phyloP scores from a whole-genome alignment of 2,888 invertebrate genomes.

The Colletes collaris region DNA sequence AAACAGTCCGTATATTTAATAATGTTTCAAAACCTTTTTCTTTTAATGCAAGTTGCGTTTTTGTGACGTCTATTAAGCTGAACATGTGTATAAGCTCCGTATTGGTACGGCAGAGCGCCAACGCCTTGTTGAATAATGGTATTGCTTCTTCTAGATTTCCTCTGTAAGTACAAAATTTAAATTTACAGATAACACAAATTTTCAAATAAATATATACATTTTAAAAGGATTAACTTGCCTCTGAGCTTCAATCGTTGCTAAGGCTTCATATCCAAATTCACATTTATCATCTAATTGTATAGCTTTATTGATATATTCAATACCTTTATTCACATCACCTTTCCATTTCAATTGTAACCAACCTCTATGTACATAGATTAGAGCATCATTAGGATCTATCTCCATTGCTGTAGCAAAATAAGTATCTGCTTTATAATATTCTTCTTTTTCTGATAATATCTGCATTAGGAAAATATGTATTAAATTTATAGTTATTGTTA shows the following conservation, averaged over 20 bases:
- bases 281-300: constrained; percentile 95
- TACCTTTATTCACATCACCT: constrained; percentile 91
- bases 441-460: constrained; percentile 92
- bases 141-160: constrained; percentile 93
- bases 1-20: constrained; percentile 59
- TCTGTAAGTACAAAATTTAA: constrained; percentile 84
- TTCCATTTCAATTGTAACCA: constrained; percentile 93
- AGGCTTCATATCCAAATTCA: constrained; percentile 97
- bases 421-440: constrained; percentile 92
- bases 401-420: constrained; percentile 92
- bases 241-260: constrained; percentile 97
- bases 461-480: constrained; percentile 69
- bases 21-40: constrained; percentile 87
- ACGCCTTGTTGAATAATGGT: constrained; percentile 94
- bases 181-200: constrained; percentile 29
- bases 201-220: background rate
- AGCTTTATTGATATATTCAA: constrained; percentile 91
- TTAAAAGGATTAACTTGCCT: constrained; percentile 68
- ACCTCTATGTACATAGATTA: constrained; percentile 94
- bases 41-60: constrained; percentile 93
- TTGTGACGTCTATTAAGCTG: constrained; percentile 94
- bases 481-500: background rate
- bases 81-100: constrained; percentile 96
- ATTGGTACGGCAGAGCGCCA: constrained; percentile 92
- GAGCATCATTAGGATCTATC: constrained; percentile 93